Conservation (phyloP, 2,797 vertebrate species). For the Enteromius treurensis region DNA sequence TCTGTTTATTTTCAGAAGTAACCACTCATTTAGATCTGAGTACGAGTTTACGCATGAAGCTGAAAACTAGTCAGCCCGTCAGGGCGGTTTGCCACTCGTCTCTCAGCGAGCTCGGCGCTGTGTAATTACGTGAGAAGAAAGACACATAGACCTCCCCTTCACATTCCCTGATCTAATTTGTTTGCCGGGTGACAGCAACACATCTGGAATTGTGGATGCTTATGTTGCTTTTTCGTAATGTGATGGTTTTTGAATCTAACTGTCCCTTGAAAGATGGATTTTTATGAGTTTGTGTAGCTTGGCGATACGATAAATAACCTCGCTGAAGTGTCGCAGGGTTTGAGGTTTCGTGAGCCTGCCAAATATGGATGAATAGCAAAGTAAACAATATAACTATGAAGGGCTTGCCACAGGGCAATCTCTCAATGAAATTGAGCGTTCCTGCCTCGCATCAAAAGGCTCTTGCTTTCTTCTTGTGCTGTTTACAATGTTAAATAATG, state of each 20-base stretch:
- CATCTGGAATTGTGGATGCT: slow-evolving; percentile 71
- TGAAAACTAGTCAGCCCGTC: slow-evolving; percentile 44
- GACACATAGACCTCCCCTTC: slow-evolving; percentile 54
- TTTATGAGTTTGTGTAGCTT: slow-evolving; percentile 74
- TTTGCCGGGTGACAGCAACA: slow-evolving; percentile 70
- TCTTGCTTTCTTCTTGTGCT: slow-evolving; percentile 67
- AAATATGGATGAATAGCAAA: slow-evolving; percentile 77
- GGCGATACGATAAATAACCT: slow-evolving; percentile 72
- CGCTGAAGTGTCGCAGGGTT: slow-evolving; percentile 72
- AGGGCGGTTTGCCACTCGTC: slow-evolving; percentile 47
- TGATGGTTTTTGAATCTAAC: slow-evolving; percentile 71
- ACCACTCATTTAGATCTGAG: slow-evolving; percentile 50
- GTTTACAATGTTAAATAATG: slow-evolving; percentile 75
- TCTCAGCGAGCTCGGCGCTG: slow-evolving; percentile 44
- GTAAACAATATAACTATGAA: slow-evolving; percentile 76
- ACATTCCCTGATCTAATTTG: slow-evolving; percentile 64
- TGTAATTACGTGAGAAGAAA: slow-evolving; percentile 56
- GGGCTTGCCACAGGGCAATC: slow-evolving; percentile 69
- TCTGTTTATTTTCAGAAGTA: slow-evolving; percentile 59
- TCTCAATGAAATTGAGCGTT: slow-evolving; percentile 74
- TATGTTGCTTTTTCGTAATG: slow-evolving; percentile 61
- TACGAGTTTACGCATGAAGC: slow-evolving; percentile 38
- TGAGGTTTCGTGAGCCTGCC: slow-evolving; percentile 69
- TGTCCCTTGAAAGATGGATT: slow-evolving; percentile 66
- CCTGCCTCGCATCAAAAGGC: slow-evolving; percentile 63